These are phyloP conservation scores for Climacteris rufus DNA, from an alignment of 2,113 vertebrate genomes.

Conservation along the genomic window DNA sequence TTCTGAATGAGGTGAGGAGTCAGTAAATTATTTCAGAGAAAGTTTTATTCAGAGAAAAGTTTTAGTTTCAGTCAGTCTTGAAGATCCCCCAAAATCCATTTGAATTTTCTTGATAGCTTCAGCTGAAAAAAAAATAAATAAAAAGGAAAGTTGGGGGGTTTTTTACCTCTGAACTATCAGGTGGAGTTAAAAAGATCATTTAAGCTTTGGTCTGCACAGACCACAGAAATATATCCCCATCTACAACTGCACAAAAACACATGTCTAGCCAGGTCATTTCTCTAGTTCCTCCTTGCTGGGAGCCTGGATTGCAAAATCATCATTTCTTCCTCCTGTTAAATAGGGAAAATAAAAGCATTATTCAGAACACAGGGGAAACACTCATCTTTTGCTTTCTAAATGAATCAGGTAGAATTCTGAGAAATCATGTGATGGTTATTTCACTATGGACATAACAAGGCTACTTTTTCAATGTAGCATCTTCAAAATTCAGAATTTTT, in stretches of 20 bases:
- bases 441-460: neutral
- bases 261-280: neutral
- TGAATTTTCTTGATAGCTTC: neutral
- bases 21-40: neutral
- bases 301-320: neutral
- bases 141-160: neutral
- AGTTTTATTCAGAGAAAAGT: neutral
- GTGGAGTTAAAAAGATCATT: neutral
- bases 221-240: neutral
- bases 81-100: neutral
- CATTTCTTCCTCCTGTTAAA: neutral
- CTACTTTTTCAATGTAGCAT: neutral
- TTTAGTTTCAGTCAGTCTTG: neutral
- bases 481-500: neutral
- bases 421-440: neutral
- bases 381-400: neutral
- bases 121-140: neutral
- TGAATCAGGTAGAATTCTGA: neutral
- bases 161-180: neutral
- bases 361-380: neutral
- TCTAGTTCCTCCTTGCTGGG: neutral
- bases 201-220: neutral
- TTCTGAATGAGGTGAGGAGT: neutral
- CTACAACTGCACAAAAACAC: neutral
- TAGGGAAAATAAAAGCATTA: neutral